These are phyloP conservation scores for Meles meles DNA, from an alignment of 2,113 vertebrate species.

Conservation along the genomic window DNA sequence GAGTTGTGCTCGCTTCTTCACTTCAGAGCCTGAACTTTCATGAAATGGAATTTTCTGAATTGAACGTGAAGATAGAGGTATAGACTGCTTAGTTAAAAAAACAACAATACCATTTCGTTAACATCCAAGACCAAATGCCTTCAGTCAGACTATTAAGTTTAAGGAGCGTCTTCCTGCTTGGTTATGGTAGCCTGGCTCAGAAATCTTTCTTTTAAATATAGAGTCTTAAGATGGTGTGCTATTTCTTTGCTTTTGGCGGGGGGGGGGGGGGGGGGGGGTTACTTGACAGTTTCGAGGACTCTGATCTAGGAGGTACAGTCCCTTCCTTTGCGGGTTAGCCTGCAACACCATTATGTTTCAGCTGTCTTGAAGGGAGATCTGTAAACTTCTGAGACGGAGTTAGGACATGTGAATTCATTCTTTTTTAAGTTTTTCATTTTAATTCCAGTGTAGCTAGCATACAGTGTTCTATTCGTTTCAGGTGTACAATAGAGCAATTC, in stretches of 20 bases:
- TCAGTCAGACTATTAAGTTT: not conserved
- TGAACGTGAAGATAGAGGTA: not conserved
- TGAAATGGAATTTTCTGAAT: conserved; percentile 13
- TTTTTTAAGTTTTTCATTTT: not conserved
- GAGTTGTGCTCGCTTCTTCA: not conserved
- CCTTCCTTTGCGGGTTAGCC: not conserved
- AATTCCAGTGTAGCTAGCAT: not conserved
- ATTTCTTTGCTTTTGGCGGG: not conserved
- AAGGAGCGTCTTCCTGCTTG: not conserved
- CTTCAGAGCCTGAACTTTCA: not conserved
- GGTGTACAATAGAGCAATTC: not conserved
- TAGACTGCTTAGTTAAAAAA: not conserved
- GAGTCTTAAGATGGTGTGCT: not conserved
- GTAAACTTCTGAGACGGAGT: not conserved
- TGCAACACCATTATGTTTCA: not conserved
- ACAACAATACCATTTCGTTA: not conserved
- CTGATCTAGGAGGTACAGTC: not conserved
- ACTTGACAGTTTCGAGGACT: not conserved
- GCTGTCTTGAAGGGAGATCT: not conserved
- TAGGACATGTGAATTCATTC: not conserved
- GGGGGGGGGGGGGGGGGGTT: not conserved
- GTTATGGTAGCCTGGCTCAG: not conserved
- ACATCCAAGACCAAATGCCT: not conserved
- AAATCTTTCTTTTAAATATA: not conserved
- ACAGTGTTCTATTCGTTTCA: not conserved